phyloP scores from a whole-genome alignment of 2,113 vertebrate genomes.

The Galbula dea region DNA sequence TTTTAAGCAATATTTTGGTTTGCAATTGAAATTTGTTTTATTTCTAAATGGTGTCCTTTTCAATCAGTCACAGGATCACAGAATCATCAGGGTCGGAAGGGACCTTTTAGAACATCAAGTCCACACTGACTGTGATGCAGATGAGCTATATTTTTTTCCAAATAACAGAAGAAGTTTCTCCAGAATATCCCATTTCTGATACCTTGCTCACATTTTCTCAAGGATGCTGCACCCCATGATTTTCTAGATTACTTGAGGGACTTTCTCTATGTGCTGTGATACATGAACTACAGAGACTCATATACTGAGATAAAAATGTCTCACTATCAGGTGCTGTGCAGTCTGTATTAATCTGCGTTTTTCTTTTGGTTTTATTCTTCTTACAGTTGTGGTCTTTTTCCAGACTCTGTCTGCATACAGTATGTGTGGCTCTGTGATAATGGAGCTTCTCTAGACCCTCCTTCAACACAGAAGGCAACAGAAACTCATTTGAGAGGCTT shows the following conservation, averaged over 20 bases:
- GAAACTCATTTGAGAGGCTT: background rate
- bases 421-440: background rate
- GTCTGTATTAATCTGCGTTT: background rate
- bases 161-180: accelerated
- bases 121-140: too few relatives aligned
- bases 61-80: too few relatives aligned
- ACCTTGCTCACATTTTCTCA: background rate
- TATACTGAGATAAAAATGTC: background rate
- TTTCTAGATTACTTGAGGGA: background rate
- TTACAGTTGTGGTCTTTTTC: background rate
- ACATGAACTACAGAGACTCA: background rate
- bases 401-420: background rate
- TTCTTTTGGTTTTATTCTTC: background rate
- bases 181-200: background rate
- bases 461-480: background rate
- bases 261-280: background rate
- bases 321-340: background rate
- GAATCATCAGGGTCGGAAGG: too few relatives aligned
- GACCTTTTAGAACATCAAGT: too few relatives aligned
- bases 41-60: background rate
- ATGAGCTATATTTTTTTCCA: background rate
- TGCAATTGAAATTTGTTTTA: background rate
- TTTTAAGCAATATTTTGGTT: background rate
- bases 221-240: background rate
- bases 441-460: background rate